Percentiles rank a stretch among this genome's conserved stretches.
phyloP scores from a whole-genome alignment of 1,140 invertebrate genomes.

The Brachionus asplanchnoidis region DNA sequence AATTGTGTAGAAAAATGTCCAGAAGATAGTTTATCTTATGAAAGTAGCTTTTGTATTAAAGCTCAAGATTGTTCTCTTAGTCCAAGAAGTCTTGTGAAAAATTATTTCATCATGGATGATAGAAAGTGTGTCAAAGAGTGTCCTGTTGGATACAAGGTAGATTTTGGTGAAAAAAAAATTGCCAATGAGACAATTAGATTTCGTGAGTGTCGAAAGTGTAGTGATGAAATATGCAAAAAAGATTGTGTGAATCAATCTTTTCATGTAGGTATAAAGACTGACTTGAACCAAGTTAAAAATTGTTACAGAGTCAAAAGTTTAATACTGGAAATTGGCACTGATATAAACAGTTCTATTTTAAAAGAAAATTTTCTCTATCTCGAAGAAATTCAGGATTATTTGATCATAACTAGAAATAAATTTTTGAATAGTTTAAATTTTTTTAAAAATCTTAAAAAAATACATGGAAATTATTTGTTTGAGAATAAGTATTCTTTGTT shows the following conservation, averaged over 20 bases:
- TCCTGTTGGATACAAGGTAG: background rate
- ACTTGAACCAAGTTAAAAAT: background rate
- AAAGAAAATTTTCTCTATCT: conserved; percentile 4
- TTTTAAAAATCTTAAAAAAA: background rate
- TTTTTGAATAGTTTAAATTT: background rate
- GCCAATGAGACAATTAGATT: background rate
- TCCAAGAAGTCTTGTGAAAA: background rate
- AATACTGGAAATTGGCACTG: background rate
- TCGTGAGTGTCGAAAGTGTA: background rate
- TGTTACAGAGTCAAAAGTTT: conserved; percentile 18
- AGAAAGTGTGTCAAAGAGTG: conserved; percentile 4
- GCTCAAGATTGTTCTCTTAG: background rate
- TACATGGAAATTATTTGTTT: background rate
- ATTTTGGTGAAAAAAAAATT: background rate
- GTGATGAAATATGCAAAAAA: conserved; percentile 6
- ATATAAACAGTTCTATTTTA: background rate
- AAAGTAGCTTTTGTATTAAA: conserved; percentile 6
- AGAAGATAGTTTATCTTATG: background rate
- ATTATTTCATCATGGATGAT: background rate
- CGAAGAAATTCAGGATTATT: conserved; percentile 12
- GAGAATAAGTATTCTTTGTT: conserved; percentile 20
- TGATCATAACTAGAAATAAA: background rate
- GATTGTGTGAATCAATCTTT: background rate
- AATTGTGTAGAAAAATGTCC: background rate
- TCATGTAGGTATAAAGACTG: background rate